phyloP scores from a whole-genome alignment of 1,140 invertebrate genomes.

The Drosophila watanabei region DNA sequence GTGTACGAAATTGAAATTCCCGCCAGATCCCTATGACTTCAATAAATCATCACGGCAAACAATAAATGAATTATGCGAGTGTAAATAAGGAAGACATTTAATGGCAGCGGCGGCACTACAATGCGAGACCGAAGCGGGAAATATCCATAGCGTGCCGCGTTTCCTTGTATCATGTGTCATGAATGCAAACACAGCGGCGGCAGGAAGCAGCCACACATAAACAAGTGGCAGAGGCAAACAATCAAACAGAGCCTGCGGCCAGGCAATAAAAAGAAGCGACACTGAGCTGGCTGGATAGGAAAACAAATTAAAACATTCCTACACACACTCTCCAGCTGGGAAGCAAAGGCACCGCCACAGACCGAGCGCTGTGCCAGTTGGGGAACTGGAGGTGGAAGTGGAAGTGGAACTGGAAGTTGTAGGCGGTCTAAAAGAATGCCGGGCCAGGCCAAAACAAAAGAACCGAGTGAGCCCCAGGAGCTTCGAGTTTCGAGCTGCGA shows the following conservation, averaged over 20 bases:
- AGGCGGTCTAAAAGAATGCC: conserved; percentile 67
- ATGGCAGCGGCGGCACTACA: conserved; percentile 37
- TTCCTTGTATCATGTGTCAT: conserved; percentile 72
- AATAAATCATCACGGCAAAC: conserved; percentile 81
- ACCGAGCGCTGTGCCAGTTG: neutral
- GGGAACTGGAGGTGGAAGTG: neutral
- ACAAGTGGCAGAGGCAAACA: conserved; percentile 71
- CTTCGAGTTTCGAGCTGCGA: neutral
- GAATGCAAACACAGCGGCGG: conserved; percentile 68
- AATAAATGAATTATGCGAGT: conserved; percentile 65
- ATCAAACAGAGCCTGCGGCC: conserved; percentile 76
- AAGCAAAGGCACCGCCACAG: conserved; percentile 15
- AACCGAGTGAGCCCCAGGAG: conserved; percentile 48
- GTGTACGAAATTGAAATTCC: conserved; percentile 67
- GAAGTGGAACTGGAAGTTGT: conserved; percentile 39
- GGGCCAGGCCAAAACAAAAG: conserved; percentile 70
- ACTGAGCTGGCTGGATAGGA: conserved; percentile 72
- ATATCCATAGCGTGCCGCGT: conserved; percentile 69
- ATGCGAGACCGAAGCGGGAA: conserved; percentile 58
- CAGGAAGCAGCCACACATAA: conserved; percentile 49
- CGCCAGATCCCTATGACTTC: conserved; percentile 70
- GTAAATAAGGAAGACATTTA: conserved; percentile 57
- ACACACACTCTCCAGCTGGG: conserved; percentile 60
- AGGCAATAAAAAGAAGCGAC: conserved; percentile 80
- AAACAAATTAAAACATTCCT: conserved; percentile 85